Evolutionary conservation across 2,888 invertebrate species (phyloP).

Genomic region (Anoncus sp.): DNA sequence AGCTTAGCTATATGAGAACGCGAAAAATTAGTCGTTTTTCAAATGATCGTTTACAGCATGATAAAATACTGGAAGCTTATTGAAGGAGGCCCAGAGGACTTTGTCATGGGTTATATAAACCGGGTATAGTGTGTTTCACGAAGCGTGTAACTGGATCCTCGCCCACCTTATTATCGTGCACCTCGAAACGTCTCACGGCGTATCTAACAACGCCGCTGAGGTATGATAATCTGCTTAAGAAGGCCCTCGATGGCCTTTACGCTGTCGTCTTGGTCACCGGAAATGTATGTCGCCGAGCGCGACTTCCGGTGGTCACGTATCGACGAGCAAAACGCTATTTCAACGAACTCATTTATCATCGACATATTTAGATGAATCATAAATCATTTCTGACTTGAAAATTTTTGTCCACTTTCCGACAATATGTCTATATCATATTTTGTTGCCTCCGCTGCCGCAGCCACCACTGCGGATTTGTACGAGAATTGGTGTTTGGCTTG

Average conservation of each 20-base stretch:
- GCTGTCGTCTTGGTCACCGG: constrained; percentile 66
- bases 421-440: background rate
- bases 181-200: constrained; percentile 48
- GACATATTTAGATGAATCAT: background rate
- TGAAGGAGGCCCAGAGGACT: constrained; percentile 10
- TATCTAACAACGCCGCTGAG: constrained; percentile 50
- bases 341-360: constrained; percentile 14
- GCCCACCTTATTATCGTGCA: constrained; percentile 77
- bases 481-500: no score
- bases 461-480: no score
- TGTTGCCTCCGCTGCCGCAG: no score
- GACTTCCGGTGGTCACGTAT: constrained; percentile 78
- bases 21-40: background rate
- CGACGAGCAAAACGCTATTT: constrained; percentile 65
- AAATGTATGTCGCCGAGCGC: constrained; percentile 75
- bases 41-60: constrained; percentile 18
- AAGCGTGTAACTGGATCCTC: constrained; percentile 78
- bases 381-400: background rate
- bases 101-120: constrained; percentile 27
- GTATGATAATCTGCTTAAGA: constrained; percentile 52
- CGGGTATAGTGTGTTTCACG: constrained; percentile 70
- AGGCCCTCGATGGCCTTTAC: constrained; percentile 40
- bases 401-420: background rate
- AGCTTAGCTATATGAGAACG: no score
- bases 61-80: constrained; percentile 33